phyloP scores from a whole-genome alignment of 2,797 vertebrate genomes.

The Iguana delicatissima region DNA sequence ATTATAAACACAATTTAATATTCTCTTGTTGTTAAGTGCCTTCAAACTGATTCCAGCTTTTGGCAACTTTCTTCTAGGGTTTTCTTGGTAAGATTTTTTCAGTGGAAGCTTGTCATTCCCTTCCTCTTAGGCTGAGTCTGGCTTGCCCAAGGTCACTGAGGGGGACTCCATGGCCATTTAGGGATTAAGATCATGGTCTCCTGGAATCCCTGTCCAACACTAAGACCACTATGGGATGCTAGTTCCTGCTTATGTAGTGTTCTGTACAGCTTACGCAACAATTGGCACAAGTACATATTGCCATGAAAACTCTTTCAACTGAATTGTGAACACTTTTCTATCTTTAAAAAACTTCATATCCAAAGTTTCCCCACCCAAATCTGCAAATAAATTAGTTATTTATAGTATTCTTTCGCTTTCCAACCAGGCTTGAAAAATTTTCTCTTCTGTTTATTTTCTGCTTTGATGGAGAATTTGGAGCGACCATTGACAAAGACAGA shows the following conservation, averaged over 20 bases:
- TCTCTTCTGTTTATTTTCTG: background rate
- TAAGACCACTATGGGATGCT: no score
- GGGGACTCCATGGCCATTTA: no score
- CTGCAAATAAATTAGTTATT: background rate
- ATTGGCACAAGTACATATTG: background rate
- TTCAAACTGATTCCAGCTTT: no score
- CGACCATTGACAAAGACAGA: background rate
- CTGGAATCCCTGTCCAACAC: no score
- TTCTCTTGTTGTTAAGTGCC: background rate
- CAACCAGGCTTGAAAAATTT: background rate
- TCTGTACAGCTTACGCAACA: background rate
- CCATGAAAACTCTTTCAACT: background rate
- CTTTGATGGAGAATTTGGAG: background rate
- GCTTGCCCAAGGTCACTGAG: no score
- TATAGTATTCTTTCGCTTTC: background rate
- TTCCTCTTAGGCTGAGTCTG: no score
- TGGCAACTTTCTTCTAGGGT: no score
- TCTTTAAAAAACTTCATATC: background rate
- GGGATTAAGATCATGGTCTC: no score
- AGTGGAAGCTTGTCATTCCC: no score
- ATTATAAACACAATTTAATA: background rate
- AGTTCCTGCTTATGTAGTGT: no score
- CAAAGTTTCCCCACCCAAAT: background rate
- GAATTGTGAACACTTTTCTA: background rate
- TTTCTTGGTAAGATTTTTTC: no score